Conservation (phyloP, 2,113 vertebrate genomes). For the Amphiprion percula region DNA sequence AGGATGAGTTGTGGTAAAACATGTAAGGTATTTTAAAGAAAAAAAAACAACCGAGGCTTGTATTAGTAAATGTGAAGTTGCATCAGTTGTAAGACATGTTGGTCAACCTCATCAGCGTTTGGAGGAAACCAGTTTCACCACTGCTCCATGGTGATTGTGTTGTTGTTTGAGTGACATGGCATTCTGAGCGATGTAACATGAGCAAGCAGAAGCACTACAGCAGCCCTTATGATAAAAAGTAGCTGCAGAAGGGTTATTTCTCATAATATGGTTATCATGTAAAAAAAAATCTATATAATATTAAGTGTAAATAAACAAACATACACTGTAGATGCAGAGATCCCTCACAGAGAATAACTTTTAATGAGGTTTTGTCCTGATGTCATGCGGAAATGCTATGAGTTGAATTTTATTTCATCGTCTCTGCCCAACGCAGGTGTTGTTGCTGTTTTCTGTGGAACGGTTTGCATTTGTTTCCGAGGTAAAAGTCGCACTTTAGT, state of each 20-base stretch:
- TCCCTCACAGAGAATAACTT: too few species aligned
- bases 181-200: too few species aligned
- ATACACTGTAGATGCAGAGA: too few species aligned
- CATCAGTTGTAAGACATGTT: not conserved
- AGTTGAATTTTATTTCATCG: not conserved
- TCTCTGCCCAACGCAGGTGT: constrained; percentile 12
- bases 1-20: not conserved
- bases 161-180: too few species aligned
- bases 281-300: too few species aligned
- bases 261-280: too few species aligned
- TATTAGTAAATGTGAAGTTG: not conserved
- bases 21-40: not conserved
- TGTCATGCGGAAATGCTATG: not conserved
- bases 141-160: not conserved
- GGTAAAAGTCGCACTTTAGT: constrained; percentile 1
- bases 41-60: not conserved
- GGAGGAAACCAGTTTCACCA: constrained; percentile 8
- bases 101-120: not conserved
- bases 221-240: too few species aligned
- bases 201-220: too few species aligned
- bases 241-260: too few species aligned
- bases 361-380: too few species aligned
- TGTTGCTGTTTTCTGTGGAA: constrained; percentile 18
- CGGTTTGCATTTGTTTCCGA: constrained; percentile 11
- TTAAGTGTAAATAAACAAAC: too few species aligned